phyloP scores from a whole-genome alignment of 2,797 vertebrate species.

The Loriculus beryllinus region DNA sequence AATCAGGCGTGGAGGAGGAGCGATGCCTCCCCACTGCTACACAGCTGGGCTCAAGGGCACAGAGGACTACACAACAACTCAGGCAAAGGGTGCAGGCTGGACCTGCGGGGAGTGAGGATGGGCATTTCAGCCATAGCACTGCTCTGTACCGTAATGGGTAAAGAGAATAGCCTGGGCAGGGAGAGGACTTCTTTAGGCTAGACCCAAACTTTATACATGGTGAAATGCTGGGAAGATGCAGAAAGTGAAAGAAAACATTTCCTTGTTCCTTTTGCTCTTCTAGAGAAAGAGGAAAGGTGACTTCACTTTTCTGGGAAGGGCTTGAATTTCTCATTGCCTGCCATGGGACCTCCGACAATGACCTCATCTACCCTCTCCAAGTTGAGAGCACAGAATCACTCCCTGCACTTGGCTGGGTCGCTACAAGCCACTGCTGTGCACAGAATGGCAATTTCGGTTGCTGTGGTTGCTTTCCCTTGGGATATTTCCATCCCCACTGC shows the following conservation, averaged over 20 bases:
- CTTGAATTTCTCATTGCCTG: neutral
- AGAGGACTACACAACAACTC: neutral
- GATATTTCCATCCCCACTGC: neutral
- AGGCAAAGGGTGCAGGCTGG: neutral
- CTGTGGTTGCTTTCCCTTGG: neutral
- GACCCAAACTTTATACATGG: neutral
- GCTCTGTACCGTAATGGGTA: neutral
- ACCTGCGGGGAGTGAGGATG: neutral
- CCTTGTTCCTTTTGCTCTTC: neutral
- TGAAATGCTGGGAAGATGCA: neutral
- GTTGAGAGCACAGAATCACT: fast-evolving
- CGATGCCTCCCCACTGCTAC: neutral
- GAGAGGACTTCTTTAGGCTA: neutral
- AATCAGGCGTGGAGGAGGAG: slow-evolving; percentile 20
- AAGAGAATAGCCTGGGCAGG: neutral
- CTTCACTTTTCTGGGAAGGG: neutral
- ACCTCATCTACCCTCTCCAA: neutral
- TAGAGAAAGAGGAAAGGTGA: neutral
- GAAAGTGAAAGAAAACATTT: neutral
- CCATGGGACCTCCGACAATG: neutral
- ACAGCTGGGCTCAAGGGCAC: slow-evolving; percentile 31
- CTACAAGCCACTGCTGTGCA: neutral
- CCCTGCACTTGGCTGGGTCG: neutral
- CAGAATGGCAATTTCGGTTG: neutral
- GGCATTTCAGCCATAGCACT: neutral